These are phyloP conservation scores for Setipinna tenuifilis DNA, from an alignment of 2,797 vertebrate genomes.

Conservation along the genomic window DNA sequence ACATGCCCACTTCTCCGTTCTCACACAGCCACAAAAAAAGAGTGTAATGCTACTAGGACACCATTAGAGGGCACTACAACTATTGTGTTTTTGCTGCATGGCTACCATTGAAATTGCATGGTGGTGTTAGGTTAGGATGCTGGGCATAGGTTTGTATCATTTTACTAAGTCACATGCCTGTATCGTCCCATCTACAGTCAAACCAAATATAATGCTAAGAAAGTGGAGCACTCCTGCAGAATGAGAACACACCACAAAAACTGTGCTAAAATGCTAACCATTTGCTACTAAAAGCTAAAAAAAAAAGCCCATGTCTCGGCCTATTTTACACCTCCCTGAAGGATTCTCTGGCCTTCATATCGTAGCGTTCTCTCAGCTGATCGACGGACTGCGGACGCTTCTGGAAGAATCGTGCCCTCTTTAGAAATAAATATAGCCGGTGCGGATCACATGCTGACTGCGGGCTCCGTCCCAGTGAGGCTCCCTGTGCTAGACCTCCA, in stretches of 20 bases:
- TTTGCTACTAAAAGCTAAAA: not conserved
- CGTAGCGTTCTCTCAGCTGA: constrained; percentile 45
- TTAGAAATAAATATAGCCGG: constrained; percentile 56
- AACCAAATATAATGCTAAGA: constrained; percentile 12
- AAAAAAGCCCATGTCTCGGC: not conserved
- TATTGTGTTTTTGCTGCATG: not conserved
- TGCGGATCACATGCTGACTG: constrained; percentile 54
- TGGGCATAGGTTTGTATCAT: not conserved
- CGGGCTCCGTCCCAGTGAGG: constrained; percentile 62
- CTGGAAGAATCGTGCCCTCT: constrained; percentile 51
- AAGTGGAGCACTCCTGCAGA: not conserved
- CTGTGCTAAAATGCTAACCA: constrained; percentile 13
- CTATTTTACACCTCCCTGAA: constrained; percentile 44
- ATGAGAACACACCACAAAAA: not conserved
- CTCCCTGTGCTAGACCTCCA: constrained; percentile 58
- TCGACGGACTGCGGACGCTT: constrained; percentile 33
- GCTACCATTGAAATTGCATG: not conserved
- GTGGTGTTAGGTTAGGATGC: not conserved
- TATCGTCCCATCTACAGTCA: not conserved
- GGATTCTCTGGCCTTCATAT: constrained; percentile 42
- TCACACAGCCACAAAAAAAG: not conserved
- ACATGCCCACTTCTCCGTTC: not conserved
- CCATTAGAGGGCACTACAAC: not conserved
- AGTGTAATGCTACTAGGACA: not conserved
- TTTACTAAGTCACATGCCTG: not conserved